Evolutionary conservation across 2,888 invertebrate species (phyloP).

Genomic region (Serripes groenlandicus): DNA sequence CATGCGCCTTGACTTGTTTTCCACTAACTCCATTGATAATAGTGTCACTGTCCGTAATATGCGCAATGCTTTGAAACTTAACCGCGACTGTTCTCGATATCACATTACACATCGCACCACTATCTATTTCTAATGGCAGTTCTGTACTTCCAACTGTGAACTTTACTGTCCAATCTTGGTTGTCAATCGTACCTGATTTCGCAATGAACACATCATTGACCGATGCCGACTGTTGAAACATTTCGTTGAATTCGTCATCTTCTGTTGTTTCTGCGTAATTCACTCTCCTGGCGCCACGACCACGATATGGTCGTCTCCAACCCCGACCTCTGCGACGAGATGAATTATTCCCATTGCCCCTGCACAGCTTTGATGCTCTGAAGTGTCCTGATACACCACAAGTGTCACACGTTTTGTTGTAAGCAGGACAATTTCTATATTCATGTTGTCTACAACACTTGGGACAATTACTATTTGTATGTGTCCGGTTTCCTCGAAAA

Average conservation of each 20-base stretch:
- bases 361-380: conserved; percentile 25
- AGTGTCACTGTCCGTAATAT: conserved; percentile 3
- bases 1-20: conserved; percentile 16
- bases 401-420: conserved; percentile 20
- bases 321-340: neutral
- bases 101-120: conserved; percentile 49
- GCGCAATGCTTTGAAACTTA: conserved; percentile 23
- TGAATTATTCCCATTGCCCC: neutral
- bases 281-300: neutral
- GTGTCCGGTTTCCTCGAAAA: neutral
- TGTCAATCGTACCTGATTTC: neutral
- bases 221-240: conserved; percentile 16
- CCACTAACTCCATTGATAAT: conserved; percentile 35
- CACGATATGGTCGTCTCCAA: neutral
- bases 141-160: conserved; percentile 12
- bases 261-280: conserved; percentile 4
- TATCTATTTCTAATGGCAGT: conserved; percentile 29
- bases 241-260: neutral
- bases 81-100: conserved; percentile 31
- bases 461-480: neutral
- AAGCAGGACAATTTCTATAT: conserved; percentile 26
- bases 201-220: conserved; percentile 3
- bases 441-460: conserved; percentile 34
- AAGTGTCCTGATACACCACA: conserved; percentile 29
- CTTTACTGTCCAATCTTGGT: conserved; percentile 21